Percentiles rank a stretch among this genome's conserved stretches.
Conservation (phyloP, 2,113 vertebrate species). For the Ariopsis seemanni region DNA sequence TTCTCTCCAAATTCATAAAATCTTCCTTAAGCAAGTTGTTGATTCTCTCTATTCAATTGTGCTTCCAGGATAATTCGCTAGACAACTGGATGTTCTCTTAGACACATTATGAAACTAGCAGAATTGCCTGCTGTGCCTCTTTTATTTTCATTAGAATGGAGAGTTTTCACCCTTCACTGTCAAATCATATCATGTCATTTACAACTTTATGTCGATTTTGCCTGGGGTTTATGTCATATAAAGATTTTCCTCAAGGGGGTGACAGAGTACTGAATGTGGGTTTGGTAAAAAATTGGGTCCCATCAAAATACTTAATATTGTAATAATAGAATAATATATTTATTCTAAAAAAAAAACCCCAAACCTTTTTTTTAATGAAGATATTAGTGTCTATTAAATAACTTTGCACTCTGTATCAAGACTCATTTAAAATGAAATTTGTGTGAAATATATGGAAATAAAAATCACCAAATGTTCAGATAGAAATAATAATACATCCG, state of each 20-base stretch:
- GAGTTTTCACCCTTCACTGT: background rate
- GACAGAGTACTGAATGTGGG: conserved; percentile 24
- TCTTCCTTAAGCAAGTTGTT: conserved; percentile 69
- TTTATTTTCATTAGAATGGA: conserved; percentile 25
- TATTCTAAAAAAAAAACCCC: background rate
- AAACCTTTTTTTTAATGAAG: background rate
- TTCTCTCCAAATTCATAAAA: conserved; percentile 62
- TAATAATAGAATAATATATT: background rate
- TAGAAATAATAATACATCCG: background rate
- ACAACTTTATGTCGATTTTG: background rate
- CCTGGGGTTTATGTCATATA: conserved; percentile 14
- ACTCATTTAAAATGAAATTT: background rate
- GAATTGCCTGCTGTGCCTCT: conserved; percentile 60
- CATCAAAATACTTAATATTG: background rate
- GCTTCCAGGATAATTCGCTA: conserved; percentile 70
- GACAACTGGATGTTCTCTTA: conserved; percentile 48
- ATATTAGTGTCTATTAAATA: background rate
- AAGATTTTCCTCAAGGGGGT: conserved; percentile 54
- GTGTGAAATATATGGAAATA: background rate
- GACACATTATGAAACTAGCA: conserved; percentile 50
- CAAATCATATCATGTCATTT: background rate
- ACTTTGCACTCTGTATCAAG: background rate
- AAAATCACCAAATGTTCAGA: background rate
- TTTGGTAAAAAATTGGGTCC: background rate
- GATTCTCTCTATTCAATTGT: conserved; percentile 64